phyloP scores from a whole-genome alignment of 2,113 vertebrate genomes.

The Monopterus albus region DNA sequence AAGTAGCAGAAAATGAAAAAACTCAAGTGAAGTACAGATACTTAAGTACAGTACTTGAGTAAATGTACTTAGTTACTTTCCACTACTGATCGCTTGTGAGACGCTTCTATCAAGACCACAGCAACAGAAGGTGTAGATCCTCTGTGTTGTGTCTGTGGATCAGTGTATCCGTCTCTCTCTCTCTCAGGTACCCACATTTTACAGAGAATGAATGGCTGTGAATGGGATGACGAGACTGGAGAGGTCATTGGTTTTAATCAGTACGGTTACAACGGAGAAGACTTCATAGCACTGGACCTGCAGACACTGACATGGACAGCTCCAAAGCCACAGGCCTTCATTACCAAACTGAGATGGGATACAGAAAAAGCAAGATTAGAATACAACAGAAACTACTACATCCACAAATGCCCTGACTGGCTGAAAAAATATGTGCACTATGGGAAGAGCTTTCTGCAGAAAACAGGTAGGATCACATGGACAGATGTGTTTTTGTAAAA shows the following conservation, averaged over 20 bases:
- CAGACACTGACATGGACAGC: conserved; percentile 1
- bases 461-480: conserved; percentile 14
- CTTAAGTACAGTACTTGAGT: no score
- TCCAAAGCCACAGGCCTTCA: rapidly evolving
- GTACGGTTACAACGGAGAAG: conserved; percentile 50
- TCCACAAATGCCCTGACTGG: conserved; percentile 45
- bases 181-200: conserved; percentile 17
- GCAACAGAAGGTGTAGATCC: no score
- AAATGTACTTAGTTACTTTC: no score
- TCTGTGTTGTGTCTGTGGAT: no score
- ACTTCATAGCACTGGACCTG: conserved; percentile 60
- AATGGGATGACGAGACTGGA: conserved; percentile 47
- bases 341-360: conserved; percentile 45
- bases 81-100: no score
- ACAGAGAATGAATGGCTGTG: conserved; percentile 27
- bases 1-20: no score
- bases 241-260: conserved; percentile 23
- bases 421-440: conserved; percentile 53
- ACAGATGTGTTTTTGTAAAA: not conserved
- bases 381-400: conserved; percentile 1
- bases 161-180: no score
- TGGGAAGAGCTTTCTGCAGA: conserved; percentile 26
- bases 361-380: rapidly evolving
- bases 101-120: no score
- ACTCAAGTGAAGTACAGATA: no score